Percentiles rank a stretch among this genome's conserved stretches.
Conservation (phyloP, 92 coral and sea anemone genomes). For the Porites rus region DNA sequence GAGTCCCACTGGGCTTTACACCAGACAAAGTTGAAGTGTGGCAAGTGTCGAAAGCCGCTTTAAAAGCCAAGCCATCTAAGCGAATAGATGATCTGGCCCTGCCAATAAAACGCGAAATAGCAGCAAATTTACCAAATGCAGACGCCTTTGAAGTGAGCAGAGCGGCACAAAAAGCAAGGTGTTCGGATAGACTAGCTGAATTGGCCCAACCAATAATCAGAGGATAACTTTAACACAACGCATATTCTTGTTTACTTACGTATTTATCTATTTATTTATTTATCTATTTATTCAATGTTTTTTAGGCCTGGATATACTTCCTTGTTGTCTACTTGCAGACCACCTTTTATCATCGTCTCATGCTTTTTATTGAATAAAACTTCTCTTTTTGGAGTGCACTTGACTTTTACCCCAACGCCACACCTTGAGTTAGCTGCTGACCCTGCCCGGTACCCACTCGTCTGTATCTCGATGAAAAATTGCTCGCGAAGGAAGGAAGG, state of each 20-base stretch:
- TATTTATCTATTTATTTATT: not conserved
- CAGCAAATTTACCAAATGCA: conserved; percentile 86
- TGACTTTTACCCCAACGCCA: too few relatives aligned
- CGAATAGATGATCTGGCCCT: conserved; percentile 86
- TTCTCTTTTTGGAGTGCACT: too few relatives aligned
- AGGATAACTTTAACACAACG: conserved; percentile 5
- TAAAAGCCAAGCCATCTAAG: conserved; percentile 69
- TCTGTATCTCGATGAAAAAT: too few relatives aligned
- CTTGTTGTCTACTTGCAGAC: too few relatives aligned
- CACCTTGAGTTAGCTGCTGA: too few relatives aligned
- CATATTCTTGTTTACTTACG: not conserved
- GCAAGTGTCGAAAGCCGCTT: conserved; percentile 90
- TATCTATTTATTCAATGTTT: not conserved
- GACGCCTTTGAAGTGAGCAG: conserved; percentile 90
- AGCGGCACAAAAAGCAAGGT: conserved; percentile 89
- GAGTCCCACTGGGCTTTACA: conserved; percentile 80
- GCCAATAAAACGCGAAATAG: conserved; percentile 82
- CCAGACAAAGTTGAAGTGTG: conserved; percentile 90
- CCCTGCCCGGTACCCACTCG: too few relatives aligned
- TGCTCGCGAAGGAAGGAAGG: too few relatives aligned
- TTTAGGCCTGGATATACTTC: not conserved
- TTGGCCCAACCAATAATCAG: conserved; percentile 83
- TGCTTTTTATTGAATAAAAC: too few relatives aligned
- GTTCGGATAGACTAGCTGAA: conserved; percentile 80
- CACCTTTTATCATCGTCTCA: too few relatives aligned